Percentiles rank a stretch among this genome's conserved stretches.
Conservation (phyloP, 2,888 invertebrate genomes). For the Eretmocerus hayati region DNA sequence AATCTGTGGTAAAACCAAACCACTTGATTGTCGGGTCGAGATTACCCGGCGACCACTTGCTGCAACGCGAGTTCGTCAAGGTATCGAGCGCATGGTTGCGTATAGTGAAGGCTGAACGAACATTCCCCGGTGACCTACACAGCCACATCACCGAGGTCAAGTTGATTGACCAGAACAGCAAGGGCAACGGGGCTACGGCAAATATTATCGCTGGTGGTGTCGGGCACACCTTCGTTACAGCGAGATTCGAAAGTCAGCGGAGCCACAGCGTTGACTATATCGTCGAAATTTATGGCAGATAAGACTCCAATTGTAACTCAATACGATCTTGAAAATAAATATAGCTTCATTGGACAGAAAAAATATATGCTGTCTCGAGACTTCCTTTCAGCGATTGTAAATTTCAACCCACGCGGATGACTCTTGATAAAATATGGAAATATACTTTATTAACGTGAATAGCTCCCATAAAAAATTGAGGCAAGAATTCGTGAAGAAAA, state of each 20-base stretch:
- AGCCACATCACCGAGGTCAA: not conserved
- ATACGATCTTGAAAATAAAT: too few relatives aligned
- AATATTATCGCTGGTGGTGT: not conserved
- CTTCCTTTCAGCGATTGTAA: too few relatives aligned
- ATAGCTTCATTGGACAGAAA: too few relatives aligned
- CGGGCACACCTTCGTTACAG: not conserved
- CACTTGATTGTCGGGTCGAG: not conserved
- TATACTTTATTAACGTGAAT: too few relatives aligned
- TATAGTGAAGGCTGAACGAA: conserved; percentile 2
- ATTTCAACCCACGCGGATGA: too few relatives aligned
- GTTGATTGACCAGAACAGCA: not conserved
- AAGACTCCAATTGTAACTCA: too few relatives aligned
- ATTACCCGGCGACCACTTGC: not conserved
- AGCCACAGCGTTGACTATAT: conserved; percentile 17
- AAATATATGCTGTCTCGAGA: too few relatives aligned
- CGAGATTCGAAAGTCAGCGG: conserved; percentile 2
- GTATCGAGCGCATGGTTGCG: not conserved
- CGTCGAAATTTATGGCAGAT: not conserved
- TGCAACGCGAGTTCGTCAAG: not conserved
- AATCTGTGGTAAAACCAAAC: not conserved
- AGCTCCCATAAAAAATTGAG: too few relatives aligned
- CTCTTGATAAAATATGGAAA: too few relatives aligned
- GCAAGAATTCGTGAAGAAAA: too few relatives aligned
- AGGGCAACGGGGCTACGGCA: not conserved
- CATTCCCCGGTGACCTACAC: conserved; percentile 7